phyloP scores from a whole-genome alignment of 2,888 invertebrate genomes.

The Eurytoma californica region DNA sequence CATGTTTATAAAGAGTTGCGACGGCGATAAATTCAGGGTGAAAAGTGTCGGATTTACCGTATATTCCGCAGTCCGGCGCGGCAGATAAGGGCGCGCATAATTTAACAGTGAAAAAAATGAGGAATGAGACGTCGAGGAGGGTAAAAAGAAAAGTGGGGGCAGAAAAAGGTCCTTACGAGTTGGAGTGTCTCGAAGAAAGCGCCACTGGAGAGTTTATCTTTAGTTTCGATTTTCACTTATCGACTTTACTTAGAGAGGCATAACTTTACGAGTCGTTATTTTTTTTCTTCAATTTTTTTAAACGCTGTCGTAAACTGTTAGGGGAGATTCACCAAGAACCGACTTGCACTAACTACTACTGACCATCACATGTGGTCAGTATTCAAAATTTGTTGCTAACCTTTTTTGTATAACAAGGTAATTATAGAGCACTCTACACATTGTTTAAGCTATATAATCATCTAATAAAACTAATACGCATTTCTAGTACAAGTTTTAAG shows the following conservation, averaged over 20 bases:
- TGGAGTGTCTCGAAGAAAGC: conserved; percentile 26
- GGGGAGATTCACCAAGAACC: no score
- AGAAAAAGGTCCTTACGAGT: conserved; percentile 6
- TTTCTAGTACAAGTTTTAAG: no score
- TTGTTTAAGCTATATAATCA: no score
- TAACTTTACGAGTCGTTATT: conserved; percentile 13
- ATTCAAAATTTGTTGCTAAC: no score
- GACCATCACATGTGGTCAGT: no score
- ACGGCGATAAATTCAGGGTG: conserved; percentile 34
- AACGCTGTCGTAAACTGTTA: background rate
- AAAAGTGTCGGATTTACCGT: conserved; percentile 49
- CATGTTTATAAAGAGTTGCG: conserved; percentile 23
- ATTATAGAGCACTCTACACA: no score
- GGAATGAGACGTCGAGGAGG: background rate
- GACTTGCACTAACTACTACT: no score
- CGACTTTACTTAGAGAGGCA: conserved; percentile 10
- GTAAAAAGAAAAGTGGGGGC: background rate
- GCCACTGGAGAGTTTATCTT: background rate
- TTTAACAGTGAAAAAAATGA: conserved; percentile 30
- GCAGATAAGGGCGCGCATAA: conserved; percentile 50
- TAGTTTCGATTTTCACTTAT: conserved; percentile 40
- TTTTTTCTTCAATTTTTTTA: background rate
- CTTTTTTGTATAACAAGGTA: no score
- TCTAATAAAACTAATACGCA: no score
- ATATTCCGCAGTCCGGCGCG: background rate